Evolutionary conservation across 2,113 vertebrate species (phyloP).

Genomic region (Suncus etruscus): DNA sequence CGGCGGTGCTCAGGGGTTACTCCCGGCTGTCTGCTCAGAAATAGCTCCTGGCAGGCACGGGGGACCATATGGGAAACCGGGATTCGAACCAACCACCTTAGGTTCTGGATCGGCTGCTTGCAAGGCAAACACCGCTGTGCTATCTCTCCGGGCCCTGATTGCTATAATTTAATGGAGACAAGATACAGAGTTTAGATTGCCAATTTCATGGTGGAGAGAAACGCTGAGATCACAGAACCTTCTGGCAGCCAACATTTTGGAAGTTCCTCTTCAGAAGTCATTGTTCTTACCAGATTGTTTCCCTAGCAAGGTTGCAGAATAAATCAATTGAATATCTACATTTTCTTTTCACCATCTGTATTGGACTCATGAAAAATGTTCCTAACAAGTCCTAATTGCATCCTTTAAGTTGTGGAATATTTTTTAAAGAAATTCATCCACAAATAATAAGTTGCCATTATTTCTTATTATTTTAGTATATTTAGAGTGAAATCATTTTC

Average conservation of each 20-base stretch:
- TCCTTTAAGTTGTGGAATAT: background rate
- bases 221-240: background rate
- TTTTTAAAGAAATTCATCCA: background rate
- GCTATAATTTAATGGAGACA: constrained; percentile 39
- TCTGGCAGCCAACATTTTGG: background rate
- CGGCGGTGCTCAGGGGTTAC: no score
- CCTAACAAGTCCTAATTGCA: background rate
- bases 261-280: background rate
- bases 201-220: background rate
- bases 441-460: background rate
- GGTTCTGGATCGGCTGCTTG: no score
- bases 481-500: background rate
- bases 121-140: no score
- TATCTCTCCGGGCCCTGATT: background rate
- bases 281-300: constrained; percentile 36
- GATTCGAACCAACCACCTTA: no score
- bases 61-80: no score
- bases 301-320: constrained; percentile 9
- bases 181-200: constrained; percentile 4
- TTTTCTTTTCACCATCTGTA: background rate
- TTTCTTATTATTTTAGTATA: background rate
- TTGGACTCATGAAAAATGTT: background rate
- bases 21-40: no score
- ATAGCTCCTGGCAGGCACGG: no score
- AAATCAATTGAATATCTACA: background rate